phyloP scores from a whole-genome alignment of 2,888 invertebrate genomes.

The Brachycybe producta region DNA sequence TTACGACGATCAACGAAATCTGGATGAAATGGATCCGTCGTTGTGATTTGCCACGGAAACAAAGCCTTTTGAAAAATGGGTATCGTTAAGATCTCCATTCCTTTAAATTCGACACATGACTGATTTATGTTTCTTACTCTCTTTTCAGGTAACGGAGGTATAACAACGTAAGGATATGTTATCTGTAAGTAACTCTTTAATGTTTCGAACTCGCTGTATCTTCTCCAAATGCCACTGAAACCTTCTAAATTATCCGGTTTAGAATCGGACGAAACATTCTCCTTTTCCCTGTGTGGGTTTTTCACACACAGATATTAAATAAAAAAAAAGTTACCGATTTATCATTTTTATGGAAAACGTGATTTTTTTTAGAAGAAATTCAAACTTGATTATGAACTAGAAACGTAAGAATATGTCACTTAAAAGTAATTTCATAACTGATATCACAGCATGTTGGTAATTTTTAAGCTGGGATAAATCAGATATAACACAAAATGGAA shows the following conservation, averaged over 20 bases:
- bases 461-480: no score
- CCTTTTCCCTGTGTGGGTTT: background rate
- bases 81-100: conserved; percentile 1
- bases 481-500: no score
- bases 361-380: no score
- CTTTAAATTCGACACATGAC: background rate
- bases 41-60: conserved; percentile 57
- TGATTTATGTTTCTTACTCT: conserved; percentile 30
- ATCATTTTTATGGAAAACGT: no score
- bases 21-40: conserved; percentile 66
- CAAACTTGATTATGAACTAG: no score
- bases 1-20: conserved; percentile 71
- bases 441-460: no score
- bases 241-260: background rate
- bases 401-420: no score
- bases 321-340: background rate
- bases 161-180: conserved; percentile 62
- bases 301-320: background rate
- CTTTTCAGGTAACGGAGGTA: conserved; percentile 72
- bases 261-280: background rate
- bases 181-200: conserved; percentile 61
- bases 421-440: no score
- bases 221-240: conserved; percentile 56
- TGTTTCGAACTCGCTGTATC: conserved; percentile 74
- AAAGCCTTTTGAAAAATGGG: conserved; percentile 36